Evolutionary conservation across 2,113 vertebrate genomes (phyloP).

Genomic region (Opisthocomus hoazin): DNA sequence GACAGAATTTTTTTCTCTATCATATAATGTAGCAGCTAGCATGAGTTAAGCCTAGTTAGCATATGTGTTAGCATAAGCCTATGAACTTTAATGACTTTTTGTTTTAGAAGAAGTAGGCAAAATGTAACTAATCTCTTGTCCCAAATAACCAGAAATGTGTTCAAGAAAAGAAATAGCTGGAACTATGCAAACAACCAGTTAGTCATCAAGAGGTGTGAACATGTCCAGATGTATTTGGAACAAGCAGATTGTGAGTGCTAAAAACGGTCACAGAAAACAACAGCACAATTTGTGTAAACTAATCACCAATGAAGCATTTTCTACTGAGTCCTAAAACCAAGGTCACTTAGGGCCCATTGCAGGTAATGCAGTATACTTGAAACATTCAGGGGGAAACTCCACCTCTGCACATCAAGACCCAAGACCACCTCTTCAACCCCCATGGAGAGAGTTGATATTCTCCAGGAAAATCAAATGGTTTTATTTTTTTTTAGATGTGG

Average conservation of each 20-base stretch:
- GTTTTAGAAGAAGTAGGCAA: not conserved
- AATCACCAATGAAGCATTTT: not conserved
- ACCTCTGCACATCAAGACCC: not conserved
- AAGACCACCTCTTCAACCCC: not conserved
- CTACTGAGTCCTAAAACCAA: not conserved
- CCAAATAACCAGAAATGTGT: not conserved
- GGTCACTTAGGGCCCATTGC: not conserved
- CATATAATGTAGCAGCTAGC: not conserved
- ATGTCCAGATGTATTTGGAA: not conserved
- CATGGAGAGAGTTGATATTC: not conserved
- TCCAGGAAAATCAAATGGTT: not conserved
- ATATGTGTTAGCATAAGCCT: not conserved
- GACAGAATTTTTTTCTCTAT: not conserved
- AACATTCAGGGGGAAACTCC: not conserved
- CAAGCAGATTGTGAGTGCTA: not conserved
- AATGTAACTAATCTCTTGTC: not conserved
- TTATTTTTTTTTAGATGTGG: not conserved
- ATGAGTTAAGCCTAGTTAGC: not conserved
- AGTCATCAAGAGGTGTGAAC: not conserved
- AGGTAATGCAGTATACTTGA: not conserved
- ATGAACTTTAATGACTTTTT: not conserved
- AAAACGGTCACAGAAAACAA: not conserved
- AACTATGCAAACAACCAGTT: not conserved
- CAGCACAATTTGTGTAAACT: not conserved
- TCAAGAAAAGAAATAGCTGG: not conserved